A percentile compares a stretch with the other conserved stretches of the same genome.
phyloP scores from a whole-genome alignment of 2,797 vertebrate genomes.

The Argentina silus region DNA sequence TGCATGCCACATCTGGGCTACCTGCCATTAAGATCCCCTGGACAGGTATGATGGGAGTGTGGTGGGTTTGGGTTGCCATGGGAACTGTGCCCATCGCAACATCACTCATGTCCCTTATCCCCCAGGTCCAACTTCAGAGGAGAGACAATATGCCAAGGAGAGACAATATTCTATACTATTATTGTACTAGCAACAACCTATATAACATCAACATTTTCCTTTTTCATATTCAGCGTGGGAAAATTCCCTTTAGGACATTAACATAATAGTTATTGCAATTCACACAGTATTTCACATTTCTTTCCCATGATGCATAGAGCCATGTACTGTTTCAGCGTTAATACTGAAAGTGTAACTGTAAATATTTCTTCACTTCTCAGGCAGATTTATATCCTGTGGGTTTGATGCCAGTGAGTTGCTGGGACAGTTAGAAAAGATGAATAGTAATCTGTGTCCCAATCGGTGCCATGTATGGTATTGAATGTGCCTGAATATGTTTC shows the following conservation, averaged over 20 bases:
- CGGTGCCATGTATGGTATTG: slow-evolving; percentile 38
- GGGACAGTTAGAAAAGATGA: slow-evolving; percentile 44
- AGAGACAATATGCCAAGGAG: neutral
- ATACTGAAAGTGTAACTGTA: slow-evolving; percentile 27
- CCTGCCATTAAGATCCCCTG: slow-evolving; percentile 57
- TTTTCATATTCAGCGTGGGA: neutral
- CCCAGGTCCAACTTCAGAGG: neutral
- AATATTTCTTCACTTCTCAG: slow-evolving; percentile 46
- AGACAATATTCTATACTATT: neutral
- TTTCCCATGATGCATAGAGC: slow-evolving; percentile 67
- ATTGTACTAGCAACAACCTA: neutral
- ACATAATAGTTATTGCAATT: neutral
- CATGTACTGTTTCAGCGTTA: slow-evolving; percentile 49
- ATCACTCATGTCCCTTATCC: neutral
- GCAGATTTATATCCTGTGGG: slow-evolving; percentile 53
- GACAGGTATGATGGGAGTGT: slow-evolving; percentile 61
- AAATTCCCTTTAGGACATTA: neutral
- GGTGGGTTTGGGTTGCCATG: slow-evolving; percentile 10
- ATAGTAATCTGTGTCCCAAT: slow-evolving; percentile 25
- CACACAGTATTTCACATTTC: slow-evolving; percentile 42
- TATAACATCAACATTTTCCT: neutral
- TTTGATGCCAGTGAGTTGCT: slow-evolving; percentile 45
- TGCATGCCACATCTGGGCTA: slow-evolving; percentile 55
- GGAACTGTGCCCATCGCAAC: neutral
- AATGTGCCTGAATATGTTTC: slow-evolving; percentile 4